Base-by-base conservation (phyloP, 2,797 vertebrate species). In the Oryzias sinensis region DNA sequence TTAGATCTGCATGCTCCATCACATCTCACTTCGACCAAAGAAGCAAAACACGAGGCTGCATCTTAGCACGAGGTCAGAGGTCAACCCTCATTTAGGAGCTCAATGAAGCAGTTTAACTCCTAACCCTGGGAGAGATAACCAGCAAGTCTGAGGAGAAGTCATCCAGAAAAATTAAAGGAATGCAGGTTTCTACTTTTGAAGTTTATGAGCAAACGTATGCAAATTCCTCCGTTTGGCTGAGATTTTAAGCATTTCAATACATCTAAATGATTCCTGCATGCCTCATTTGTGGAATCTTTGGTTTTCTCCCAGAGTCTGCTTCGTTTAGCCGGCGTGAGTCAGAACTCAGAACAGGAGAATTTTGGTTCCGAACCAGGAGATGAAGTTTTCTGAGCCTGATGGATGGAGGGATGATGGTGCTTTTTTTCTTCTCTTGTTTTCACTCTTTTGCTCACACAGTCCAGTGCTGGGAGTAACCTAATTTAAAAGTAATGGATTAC, bases 121-220 rank as follows among this genome's bases (percentile, higher is more conserved):
- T 46, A 54, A 54, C 74, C 51, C 56, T 7, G 61, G 61, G 57
- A 76, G 33, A 74, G 43, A 68, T 69, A 59, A 53, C 62, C 59
- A 22, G 52, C 51, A 29, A 57, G 62, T 63, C 68, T 59, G 2
- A 40, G 46, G 42, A 55, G 67, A 44, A 76, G 56, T 70, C 72
- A 85, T 68, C 70, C 78, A 80, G 68, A 85, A 81, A 81, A 75
- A 55, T 47, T 51, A 71, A 49, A 63, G 6, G 54, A 72, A 66
- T 79, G 68, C 63, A 55, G 59, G 71, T 48, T 14, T 65, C 43
- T 57, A 8, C 59, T 70, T 42, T 2, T 37, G 17, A 63, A 11
- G 33, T 50, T 72, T 44, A 44, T 50, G 20, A 66, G 55, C 20
- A 6, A 62, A 70, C 2, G 25, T 14, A 43, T 45, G 55, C 11